Percentiles rank a stretch among this genome's conserved stretches.
These are phyloP conservation scores for Ips typographus DNA, from an alignment of 1,140 invertebrate species.

Conservation along the genomic window DNA sequence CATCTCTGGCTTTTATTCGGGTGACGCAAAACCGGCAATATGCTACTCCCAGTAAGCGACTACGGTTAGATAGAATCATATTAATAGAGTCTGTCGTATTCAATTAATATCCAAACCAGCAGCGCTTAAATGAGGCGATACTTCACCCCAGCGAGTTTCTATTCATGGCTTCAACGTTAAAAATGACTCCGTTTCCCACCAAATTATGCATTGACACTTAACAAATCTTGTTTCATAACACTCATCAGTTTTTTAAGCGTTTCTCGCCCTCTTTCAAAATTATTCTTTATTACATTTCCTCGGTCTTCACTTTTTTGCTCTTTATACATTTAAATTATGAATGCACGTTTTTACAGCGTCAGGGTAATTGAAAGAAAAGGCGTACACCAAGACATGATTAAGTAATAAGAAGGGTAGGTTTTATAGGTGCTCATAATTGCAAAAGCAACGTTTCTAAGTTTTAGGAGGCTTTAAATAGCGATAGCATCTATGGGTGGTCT, in stretches of 20 bases:
- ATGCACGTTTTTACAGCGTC: too few species aligned
- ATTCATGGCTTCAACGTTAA: slow-evolving; percentile 46
- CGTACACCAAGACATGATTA: slow-evolving; percentile 39
- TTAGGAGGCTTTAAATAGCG: slow-evolving; percentile 48
- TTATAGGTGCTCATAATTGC: slow-evolving; percentile 48
- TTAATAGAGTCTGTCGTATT: slow-evolving; percentile 42
- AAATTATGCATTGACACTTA: slow-evolving; percentile 49
- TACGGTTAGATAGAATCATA: slow-evolving; percentile 38
- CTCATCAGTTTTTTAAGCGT: slow-evolving; percentile 40
- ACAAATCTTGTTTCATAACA: slow-evolving; percentile 45
- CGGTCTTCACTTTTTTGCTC: too few species aligned
- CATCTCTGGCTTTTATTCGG: slow-evolving; percentile 38
- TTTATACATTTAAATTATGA: too few species aligned
- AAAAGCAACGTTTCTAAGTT: slow-evolving; percentile 43
- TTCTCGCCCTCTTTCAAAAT: slow-evolving; percentile 4
- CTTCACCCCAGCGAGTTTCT: slow-evolving; percentile 39
- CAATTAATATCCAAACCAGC: slow-evolving; percentile 42
- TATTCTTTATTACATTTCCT: slow-evolving; percentile 9
- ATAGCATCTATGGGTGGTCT: slow-evolving; percentile 45
- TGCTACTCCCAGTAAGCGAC: slow-evolving; percentile 33
- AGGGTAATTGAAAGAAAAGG: too few species aligned
- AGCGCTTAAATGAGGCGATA: slow-evolving; percentile 41
- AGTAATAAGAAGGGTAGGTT: slow-evolving; percentile 44
- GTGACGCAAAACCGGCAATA: slow-evolving; percentile 38
- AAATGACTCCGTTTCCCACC: slow-evolving; percentile 45